Conservation (phyloP, 2,797 vertebrate species). For the Gallinago solitaria region DNA sequence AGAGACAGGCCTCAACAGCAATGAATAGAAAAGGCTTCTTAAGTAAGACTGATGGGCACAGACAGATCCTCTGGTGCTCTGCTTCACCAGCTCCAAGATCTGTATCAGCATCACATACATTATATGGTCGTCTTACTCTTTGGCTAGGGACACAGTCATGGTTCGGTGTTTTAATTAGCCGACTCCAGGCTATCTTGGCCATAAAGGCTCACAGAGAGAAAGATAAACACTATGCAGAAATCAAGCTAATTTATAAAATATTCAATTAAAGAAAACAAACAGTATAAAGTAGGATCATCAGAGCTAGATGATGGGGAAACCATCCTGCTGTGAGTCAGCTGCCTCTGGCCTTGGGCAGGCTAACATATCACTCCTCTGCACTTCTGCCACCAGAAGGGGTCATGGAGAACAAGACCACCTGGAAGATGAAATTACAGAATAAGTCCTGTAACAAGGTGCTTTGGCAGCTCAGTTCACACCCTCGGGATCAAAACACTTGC, state of each 20-base stretch:
- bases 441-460: neutral
- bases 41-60: conserved; percentile 53
- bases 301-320: neutral
- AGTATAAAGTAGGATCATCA: conserved; percentile 28
- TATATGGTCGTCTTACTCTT: neutral
- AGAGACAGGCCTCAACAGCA: conserved; percentile 38
- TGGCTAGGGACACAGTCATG: conserved; percentile 36
- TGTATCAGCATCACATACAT: conserved; percentile 40
- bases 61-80: conserved; percentile 39
- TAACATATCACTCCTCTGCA: neutral
- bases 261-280: conserved; percentile 62
- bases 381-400: neutral
- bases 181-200: conserved; percentile 17
- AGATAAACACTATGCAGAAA: conserved; percentile 42
- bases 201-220: conserved; percentile 40
- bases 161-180: conserved; percentile 59
- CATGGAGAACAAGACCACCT: neutral
- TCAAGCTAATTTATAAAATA: conserved; percentile 60
- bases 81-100: conserved; percentile 16
- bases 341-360: neutral
- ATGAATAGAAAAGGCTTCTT: conserved; percentile 49
- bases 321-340: conserved; percentile 4
- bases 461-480: neutral
- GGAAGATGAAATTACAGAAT: neutral
- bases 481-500: neutral